Base-by-base conservation (phyloP, 2,113 vertebrate genomes). In the Acanthochromis polyacanthus region DNA sequence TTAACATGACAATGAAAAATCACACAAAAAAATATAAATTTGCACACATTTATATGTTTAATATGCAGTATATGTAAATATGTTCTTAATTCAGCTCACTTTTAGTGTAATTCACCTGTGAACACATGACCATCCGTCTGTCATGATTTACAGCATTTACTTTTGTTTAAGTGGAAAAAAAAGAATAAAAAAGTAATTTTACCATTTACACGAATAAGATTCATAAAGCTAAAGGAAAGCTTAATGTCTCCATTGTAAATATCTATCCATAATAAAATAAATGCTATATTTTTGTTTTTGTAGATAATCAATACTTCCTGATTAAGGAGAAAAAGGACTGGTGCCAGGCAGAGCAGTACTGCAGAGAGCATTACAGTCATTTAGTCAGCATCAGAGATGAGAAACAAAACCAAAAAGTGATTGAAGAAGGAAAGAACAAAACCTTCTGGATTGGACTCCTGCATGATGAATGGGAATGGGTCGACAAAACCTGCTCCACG, bases 381-480 rank as follows among this genome's bases (percentile, higher is more conserved):
- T 75, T 93, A 75, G 87, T 80, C 62, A 90, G 74, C 56, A 89
- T 93, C 66, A 61, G 1, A 10, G 17, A 58, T 5, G 0, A 14
- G 0, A 4, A 0, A 0, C 43, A 90, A 57, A 82, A 88, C 16
- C 0, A 57, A 0, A 0, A 25, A 0, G 81, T 88, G 10, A 62
- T 6, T 7, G 0, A 28, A 0, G 1, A 16, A 40, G 73, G 58
- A 46, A 10, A n/a, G 0, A 36, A 10, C 0, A 1, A 1, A 9
- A 59, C 0, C 1, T 86, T 88, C 68, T 93, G 92, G 93, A 93
- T 92, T 45, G 90, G 88, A 23, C 80, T 91, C 22, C 10, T 85
- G 70, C 0, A 19, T 1, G 89, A 92, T 65, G 0, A 56, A 0
- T 93, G 86, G 85, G 6, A 63, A 57, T 93, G 91, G 93, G 0